Evolutionary conservation across 1,140 invertebrate species (phyloP).

Genomic region (Zaprionus tsacasi): DNA sequence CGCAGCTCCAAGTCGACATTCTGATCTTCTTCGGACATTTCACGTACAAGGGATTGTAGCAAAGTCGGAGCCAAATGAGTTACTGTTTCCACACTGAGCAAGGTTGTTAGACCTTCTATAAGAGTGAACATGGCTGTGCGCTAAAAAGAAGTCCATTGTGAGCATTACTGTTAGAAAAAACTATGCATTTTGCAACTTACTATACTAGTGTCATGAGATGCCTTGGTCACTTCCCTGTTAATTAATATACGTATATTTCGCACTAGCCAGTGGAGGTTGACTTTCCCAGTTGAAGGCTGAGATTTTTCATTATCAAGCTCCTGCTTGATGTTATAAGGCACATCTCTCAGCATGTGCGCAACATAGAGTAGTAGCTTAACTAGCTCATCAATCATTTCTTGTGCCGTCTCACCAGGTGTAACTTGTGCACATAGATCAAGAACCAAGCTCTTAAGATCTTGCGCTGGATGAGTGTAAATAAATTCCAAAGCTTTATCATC

Average conservation of each 20-base stretch:
- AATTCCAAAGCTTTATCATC: constrained; percentile 84
- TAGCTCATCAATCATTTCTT: constrained; percentile 88
- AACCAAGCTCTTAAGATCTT: constrained; percentile 87
- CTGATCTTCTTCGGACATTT: constrained; percentile 87
- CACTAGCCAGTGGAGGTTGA: constrained; percentile 86
- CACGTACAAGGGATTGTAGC: constrained; percentile 88
- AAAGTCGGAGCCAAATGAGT: constrained; percentile 86
- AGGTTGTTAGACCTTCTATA: constrained; percentile 87
- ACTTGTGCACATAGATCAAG: constrained; percentile 91
- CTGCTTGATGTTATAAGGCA: constrained; percentile 82
- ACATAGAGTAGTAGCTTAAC: constrained; percentile 90
- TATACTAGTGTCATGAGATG: constrained; percentile 84
- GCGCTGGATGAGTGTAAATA: constrained; percentile 86
- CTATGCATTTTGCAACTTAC: constrained; percentile 73
- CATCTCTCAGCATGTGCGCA: constrained; percentile 86
- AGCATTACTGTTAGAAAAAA: not conserved
- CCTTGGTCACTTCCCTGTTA: constrained; percentile 86
- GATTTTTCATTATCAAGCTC: constrained; percentile 25
- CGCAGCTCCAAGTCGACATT: constrained; percentile 85
- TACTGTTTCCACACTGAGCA: constrained; percentile 84
- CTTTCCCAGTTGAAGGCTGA: constrained; percentile 48
- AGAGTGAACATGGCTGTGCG: constrained; percentile 89
- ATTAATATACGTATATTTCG: constrained; percentile 86
- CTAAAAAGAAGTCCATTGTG: constrained; percentile 78
- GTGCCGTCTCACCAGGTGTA: constrained; percentile 86